Percentiles rank a stretch among this genome's conserved stretches.
phyloP scores from a whole-genome alignment of 2,888 invertebrate genomes.

The Dichetophora obliterata region DNA sequence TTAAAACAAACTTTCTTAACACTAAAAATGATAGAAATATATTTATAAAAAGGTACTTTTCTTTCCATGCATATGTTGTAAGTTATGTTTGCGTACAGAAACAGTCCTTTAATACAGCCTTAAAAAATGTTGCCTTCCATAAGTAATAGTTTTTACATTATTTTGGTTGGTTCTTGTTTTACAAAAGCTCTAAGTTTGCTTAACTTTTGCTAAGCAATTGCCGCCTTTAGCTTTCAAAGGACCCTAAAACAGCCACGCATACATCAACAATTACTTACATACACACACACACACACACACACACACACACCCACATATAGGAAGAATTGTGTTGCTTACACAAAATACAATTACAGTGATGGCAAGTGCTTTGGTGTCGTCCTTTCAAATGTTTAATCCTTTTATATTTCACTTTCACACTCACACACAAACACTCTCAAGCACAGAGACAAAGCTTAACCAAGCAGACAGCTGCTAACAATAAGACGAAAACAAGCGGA shows the following conservation, averaged over 20 bases:
- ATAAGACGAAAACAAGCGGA: conserved; percentile 21
- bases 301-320: background rate
- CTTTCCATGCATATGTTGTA: too few relatives aligned
- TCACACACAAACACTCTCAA: background rate
- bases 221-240: background rate
- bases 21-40: too few relatives aligned
- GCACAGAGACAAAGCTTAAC: background rate
- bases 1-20: too few relatives aligned
- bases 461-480: conserved; percentile 8
- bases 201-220: conserved; percentile 10
- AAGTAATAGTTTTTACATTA: too few relatives aligned
- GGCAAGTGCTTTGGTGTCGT: conserved; percentile 22
- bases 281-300: background rate
- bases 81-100: too few relatives aligned
- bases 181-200: background rate
- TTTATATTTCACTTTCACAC: conserved; percentile 3
- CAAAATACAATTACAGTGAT: conserved; percentile 19
- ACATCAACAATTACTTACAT: background rate
- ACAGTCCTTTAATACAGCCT: too few relatives aligned
- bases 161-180: too few relatives aligned
- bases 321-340: background rate
- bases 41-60: too few relatives aligned
- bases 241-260: background rate
- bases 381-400: conserved; percentile 13
- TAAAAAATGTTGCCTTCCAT: too few relatives aligned